phyloP scores from a whole-genome alignment of 2,113 vertebrate genomes.

The Eublepharis macularius region DNA sequence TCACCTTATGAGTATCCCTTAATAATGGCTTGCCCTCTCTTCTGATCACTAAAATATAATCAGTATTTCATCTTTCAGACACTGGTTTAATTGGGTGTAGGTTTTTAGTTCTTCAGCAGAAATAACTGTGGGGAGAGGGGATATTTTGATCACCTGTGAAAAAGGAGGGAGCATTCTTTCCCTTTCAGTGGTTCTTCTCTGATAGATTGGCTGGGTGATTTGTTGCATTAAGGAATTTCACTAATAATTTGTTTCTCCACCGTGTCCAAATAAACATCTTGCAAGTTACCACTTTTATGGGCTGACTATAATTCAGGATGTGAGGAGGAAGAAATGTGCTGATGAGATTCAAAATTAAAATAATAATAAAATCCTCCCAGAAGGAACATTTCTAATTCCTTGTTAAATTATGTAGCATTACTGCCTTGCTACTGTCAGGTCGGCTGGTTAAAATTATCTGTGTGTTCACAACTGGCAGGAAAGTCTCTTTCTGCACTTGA shows the following conservation, averaged over 20 bases:
- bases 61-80: constrained; percentile 1
- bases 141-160: constrained; percentile 23
- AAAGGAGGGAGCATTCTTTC: neutral
- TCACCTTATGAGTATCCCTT: neutral
- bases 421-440: constrained; percentile 19
- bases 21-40: neutral
- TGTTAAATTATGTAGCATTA: constrained; percentile 23
- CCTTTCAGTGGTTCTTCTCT: constrained; percentile 36
- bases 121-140: neutral
- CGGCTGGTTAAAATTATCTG: constrained; percentile 31
- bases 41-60: neutral
- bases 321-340: constrained; percentile 14
- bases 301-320: constrained; percentile 40
- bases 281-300: constrained; percentile 44
- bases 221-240: constrained; percentile 20
- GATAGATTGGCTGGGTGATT: constrained; percentile 43
- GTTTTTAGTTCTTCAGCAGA: constrained; percentile 39
- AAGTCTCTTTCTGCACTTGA: neutral
- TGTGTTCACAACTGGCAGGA: neutral
- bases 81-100: constrained; percentile 28
- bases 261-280: constrained; percentile 37
- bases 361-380: constrained; percentile 14
- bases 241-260: constrained; percentile 21
- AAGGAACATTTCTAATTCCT: constrained; percentile 47
- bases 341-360: constrained; percentile 56